Conservation (phyloP, 2,113 vertebrate genomes). For the Protomyctophum bolini region DNA sequence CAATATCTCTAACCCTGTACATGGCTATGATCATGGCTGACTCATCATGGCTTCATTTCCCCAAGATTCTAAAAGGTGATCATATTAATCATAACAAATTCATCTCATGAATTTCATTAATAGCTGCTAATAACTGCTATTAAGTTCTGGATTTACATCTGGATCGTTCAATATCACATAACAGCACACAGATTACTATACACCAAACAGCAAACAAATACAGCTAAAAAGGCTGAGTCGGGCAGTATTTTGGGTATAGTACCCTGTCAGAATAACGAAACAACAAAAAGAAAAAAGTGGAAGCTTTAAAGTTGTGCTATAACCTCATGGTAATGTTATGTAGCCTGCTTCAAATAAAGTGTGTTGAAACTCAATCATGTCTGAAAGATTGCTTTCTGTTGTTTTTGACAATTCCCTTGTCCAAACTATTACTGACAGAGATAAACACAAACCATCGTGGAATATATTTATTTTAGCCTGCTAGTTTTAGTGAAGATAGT, state of each 20-base stretch:
- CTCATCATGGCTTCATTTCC: constrained; percentile 3
- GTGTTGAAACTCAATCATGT: constrained; percentile 6
- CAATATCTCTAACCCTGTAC: no score
- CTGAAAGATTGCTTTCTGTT: constrained; percentile 20
- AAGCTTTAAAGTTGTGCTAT: neutral
- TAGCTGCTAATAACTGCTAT: no score
- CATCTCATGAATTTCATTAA: no score
- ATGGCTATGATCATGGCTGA: no score
- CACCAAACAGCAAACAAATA: no score
- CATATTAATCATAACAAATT: no score
- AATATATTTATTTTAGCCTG: no score
- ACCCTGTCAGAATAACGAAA: no score
- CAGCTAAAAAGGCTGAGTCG: neutral
- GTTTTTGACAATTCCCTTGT: constrained; percentile 9
- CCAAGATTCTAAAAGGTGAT: neutral
- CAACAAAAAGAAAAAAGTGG: no score
- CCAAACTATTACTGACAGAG: constrained; percentile 11
- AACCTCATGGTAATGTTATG: neutral
- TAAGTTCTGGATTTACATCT: neutral
- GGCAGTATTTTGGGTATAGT: neutral
- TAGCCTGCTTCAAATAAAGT: neutral
- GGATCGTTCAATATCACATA: constrained; percentile 2
- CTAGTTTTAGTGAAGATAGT: no score
- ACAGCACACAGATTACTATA: no score
- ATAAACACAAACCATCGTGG: neutral